phyloP scores from a whole-genome alignment of 2,888 invertebrate genomes.

The Hetaerina titia region DNA sequence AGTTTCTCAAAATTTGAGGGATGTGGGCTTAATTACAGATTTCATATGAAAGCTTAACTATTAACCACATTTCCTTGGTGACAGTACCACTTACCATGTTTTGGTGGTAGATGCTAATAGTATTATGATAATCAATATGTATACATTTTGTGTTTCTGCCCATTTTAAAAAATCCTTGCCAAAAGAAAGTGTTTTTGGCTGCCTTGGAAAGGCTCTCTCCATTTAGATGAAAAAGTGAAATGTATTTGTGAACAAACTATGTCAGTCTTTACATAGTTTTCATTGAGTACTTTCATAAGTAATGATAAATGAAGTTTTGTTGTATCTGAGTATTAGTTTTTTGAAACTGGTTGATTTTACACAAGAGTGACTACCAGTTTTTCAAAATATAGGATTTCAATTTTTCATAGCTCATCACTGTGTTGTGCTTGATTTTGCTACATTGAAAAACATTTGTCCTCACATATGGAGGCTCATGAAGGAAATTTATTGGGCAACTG shows the following conservation, averaged over 20 bases:
- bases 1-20: neutral
- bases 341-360: neutral
- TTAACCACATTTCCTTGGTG: neutral
- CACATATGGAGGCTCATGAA: too few species aligned
- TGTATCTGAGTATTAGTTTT: neutral
- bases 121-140: neutral
- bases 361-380: neutral
- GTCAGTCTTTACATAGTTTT: neutral
- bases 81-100: neutral
- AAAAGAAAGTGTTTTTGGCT: neutral
- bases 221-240: neutral
- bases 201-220: neutral
- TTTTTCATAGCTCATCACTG: too few species aligned
- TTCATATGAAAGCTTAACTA: neutral
- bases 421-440: too few species aligned
- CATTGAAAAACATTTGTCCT: too few species aligned
- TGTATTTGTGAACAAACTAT: too few species aligned
- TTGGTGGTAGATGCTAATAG: neutral
- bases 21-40: neutral
- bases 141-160: neutral
- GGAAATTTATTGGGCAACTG: too few species aligned
- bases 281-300: neutral
- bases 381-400: too few species aligned
- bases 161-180: neutral
- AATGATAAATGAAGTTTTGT: neutral